These are phyloP conservation scores for Pagrus major DNA, from an alignment of 2,113 vertebrate genomes.

Conservation along the genomic window DNA sequence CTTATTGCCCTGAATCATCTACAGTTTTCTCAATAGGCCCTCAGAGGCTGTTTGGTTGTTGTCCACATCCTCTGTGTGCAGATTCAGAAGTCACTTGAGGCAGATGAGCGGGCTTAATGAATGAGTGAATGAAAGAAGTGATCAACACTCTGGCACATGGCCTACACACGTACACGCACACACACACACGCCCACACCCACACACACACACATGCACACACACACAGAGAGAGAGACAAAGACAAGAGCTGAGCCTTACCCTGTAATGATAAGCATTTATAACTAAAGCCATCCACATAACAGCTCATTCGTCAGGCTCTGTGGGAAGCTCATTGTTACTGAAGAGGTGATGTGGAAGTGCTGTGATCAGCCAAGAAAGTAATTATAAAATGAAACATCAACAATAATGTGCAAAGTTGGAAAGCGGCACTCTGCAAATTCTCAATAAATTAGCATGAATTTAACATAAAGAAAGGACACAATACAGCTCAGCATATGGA, in stretches of 20 bases:
- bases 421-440: slow-evolving; percentile 31
- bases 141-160: slow-evolving; percentile 29
- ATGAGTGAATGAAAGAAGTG: slow-evolving; percentile 29
- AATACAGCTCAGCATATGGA: not conserved
- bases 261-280: slow-evolving; percentile 49
- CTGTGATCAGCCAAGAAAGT: slow-evolving; percentile 50
- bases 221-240: too few species aligned
- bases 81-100: slow-evolving; percentile 55
- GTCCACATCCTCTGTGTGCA: slow-evolving; percentile 42
- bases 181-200: not conserved
- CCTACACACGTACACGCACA: not conserved
- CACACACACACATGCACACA: not conserved
- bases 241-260: not conserved
- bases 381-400: slow-evolving; percentile 42
- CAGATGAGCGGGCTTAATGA: slow-evolving; percentile 26
- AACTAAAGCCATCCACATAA: slow-evolving; percentile 43
- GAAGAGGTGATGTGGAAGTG: slow-evolving; percentile 50
- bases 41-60: slow-evolving; percentile 42
- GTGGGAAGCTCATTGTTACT: slow-evolving; percentile 48
- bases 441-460: not conserved
- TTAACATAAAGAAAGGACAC: not conserved
- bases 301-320: slow-evolving; percentile 42
- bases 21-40: slow-evolving; percentile 58
- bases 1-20: slow-evolving; percentile 67
- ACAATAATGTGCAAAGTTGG: slow-evolving; percentile 13